These are phyloP conservation scores for Morone chrysops DNA, from an alignment of 2,113 vertebrate genomes.

Conservation along the genomic window DNA sequence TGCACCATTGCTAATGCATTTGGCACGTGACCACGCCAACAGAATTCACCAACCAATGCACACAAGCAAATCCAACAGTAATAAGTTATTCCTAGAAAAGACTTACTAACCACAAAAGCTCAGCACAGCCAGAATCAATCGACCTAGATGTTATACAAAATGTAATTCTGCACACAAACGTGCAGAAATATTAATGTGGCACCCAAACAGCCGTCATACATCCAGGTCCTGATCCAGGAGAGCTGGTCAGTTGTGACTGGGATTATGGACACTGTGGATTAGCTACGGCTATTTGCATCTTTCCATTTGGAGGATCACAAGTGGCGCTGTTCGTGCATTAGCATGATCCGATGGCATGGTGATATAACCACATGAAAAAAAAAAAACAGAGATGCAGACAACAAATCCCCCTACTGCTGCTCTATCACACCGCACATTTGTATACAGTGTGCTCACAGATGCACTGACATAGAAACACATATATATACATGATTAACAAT, in stretches of 20 bases:
- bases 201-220: constrained; percentile 19
- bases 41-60: constrained; percentile 26
- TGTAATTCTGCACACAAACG: neutral
- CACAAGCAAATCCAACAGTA: constrained; percentile 21
- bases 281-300: constrained; percentile 59
- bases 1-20: constrained; percentile 36
- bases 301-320: constrained; percentile 55
- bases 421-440: constrained; percentile 17
- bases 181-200: neutral
- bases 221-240: constrained; percentile 27
- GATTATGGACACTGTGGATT: constrained; percentile 74
- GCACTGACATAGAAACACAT: constrained; percentile 13
- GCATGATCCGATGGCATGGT: constrained; percentile 55
- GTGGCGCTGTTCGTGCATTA: constrained; percentile 43
- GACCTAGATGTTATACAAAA: neutral
- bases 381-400: constrained; percentile 14
- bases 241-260: constrained; percentile 47
- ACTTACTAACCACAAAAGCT: constrained; percentile 16
- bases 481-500: neutral
- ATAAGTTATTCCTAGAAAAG: constrained; percentile 42
- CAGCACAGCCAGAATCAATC: neutral
- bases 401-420: constrained; percentile 27
- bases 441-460: constrained; percentile 2
- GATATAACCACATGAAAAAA: constrained; percentile 39
- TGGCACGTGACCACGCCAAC: constrained; percentile 39